Evolutionary conservation across 2,888 invertebrate species (phyloP), one percentile per base, ranked within the genome.

Genomic region (Tetragnatha montana): DNA sequence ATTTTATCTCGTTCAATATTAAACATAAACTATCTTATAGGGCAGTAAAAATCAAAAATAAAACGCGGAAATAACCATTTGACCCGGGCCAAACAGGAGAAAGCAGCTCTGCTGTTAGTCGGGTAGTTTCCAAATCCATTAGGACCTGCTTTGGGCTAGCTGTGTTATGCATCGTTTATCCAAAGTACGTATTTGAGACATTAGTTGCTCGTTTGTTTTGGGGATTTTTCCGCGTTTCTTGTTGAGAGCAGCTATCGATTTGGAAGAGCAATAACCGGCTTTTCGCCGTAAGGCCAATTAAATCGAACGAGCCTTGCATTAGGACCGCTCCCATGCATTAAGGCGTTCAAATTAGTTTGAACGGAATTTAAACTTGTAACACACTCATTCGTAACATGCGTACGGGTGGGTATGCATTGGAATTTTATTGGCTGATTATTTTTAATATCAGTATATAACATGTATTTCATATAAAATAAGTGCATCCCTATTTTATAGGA

Each of bases 1-100:
- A 49, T 81, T 50, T 81, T 81, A 71, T 81, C 81, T 70, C 71
- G 81, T 70, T 81, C 81, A 70, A 71, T 71, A 81, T 81, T 81
- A 81, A 81, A 81, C 81, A 81, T 81, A 81, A 81, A 78, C 69
- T 71, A 70, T 81, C 70, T 49, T 35, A 81, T 81, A 70, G 71
- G 81, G 81, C 49, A 70, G 71, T 81, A 81, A 81, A 81, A 81
- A 21, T 81, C 69, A 68, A 81, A 35, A 35, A 70, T 70, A 78
- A 81, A 81, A 81, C 50, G 69, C 8, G 70, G 50, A 71, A 50
- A 71, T 71, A 14, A 68, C 60, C 21, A 21, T 70, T 81, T 81
- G 21, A 12, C 49, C 81, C 81, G 71, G 12, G 49, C 71, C 50
- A n/a, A n/a, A 17, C 50, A 70, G 71, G 14, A 81, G 50, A 70